Conservation (phyloP, 2,888 invertebrate species). For the Eilema griseolum region DNA sequence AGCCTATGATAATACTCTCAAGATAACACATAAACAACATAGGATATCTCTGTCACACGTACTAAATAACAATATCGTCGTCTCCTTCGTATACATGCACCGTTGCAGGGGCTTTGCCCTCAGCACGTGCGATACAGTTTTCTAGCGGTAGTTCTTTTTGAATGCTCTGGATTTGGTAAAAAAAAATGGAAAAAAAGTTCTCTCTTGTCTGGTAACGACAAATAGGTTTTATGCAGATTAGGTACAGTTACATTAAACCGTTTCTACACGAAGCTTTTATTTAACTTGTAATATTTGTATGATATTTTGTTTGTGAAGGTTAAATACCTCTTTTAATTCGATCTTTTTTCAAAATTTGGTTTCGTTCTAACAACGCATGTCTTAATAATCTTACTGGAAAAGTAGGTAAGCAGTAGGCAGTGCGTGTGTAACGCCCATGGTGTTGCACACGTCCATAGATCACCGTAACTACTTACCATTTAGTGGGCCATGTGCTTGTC, state of each 20-base stretch:
- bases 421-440: no score
- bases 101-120: conserved; percentile 67
- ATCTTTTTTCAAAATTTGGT: no score
- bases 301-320: no score
- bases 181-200: neutral
- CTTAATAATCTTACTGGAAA: no score
- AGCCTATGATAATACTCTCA: conserved; percentile 36
- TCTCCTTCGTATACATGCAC: conserved; percentile 50
- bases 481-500: no score
- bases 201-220: conserved; percentile 24
- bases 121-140: conserved; percentile 60
- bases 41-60: conserved; percentile 36
- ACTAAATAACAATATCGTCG: conserved; percentile 15
- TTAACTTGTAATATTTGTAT: neutral
- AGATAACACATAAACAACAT: conserved; percentile 38
- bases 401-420: no score
- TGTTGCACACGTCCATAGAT: no score
- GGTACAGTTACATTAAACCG: neutral
- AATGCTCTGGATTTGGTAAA: conserved; percentile 29
- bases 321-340: no score
- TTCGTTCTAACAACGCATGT: no score
- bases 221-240: neutral
- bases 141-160: conserved; percentile 46
- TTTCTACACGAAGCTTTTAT: neutral
- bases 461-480: no score